phyloP scores from a whole-genome alignment of 2,113 vertebrate species.

The Promerops cafer region DNA sequence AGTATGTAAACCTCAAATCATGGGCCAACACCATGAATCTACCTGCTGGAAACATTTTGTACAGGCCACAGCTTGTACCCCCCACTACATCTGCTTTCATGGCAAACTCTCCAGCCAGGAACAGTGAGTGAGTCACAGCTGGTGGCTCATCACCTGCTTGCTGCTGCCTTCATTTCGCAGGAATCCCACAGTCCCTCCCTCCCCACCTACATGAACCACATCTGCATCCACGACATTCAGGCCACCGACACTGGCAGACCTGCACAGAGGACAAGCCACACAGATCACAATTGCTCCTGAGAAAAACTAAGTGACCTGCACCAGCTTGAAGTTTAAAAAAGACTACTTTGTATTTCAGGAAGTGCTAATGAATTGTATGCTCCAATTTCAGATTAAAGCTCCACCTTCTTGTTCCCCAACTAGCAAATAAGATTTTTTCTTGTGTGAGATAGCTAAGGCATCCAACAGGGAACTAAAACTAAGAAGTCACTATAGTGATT shows the following conservation, averaged over 20 bases:
- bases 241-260: fast-evolving
- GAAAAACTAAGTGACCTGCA: neutral
- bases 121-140: neutral
- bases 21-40: neutral
- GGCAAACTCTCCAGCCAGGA: neutral
- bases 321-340: neutral
- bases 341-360: neutral
- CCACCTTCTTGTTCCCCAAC: neutral
- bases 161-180: neutral
- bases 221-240: neutral
- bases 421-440: neutral
- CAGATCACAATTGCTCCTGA: neutral
- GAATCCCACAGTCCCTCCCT: neutral
- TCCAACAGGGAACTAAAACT: neutral
- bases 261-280: neutral
- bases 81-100: neutral
- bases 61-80: neutral
- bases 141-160: neutral
- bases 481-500: neutral
- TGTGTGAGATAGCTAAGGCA: neutral
- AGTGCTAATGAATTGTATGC: neutral
- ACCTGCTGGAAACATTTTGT: neutral
- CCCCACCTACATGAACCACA: neutral
- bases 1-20: neutral
- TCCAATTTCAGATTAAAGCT: neutral